Evolutionary conservation across 64 coral and sea anemone genomes (phyloP), one percentile per base, ranked within the genome.

Genomic region (Porites lutea): DNA sequence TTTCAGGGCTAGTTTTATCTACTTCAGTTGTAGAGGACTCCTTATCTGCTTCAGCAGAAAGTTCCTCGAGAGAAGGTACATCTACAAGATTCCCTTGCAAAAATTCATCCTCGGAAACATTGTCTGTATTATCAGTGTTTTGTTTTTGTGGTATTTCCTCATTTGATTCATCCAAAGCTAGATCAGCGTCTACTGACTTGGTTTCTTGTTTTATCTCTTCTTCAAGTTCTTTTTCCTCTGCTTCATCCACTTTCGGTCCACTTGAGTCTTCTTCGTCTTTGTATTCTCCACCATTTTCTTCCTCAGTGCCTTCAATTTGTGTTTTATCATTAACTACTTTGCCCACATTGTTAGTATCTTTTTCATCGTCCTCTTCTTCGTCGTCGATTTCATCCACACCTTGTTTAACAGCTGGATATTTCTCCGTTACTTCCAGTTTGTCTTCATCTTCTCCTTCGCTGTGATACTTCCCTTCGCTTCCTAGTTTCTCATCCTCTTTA

Each of bases 51-150:
- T 49, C 63, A 19, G 63, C 81, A 52, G 81, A 68, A 68, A 69
- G 81, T 12, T 84, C 81, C 15, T 84, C 81, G 21, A 84, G 48
- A 18, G 81, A 84, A 84, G 52, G 86, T 60, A 88, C 86, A 75
- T 74, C 70, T 43, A 60, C 18, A 19, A 75, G 52, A 74, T 61
- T 49, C 16, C 86, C 69, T 74, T 19, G 52, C 9, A 75, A 44
- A 2, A 52, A 59, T 21, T 75, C 69, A 23, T 46, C 22, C 19
- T 88, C 58, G 1, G 70, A 45, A 48, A 6, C 59, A 88, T 48
- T 77, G 52, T 72, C 73, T 88, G 59, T 5, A 77, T 75, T 44
- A 5, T 72, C 22, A 64, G 21, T 59, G 45, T 88, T 54, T 84
- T 84, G 37, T 22, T 67, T 84, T 69, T 84, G 60, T 46, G 69